Base-by-base conservation (phyloP, 1,140 invertebrate species). In the Aphis gossypii region DNA sequence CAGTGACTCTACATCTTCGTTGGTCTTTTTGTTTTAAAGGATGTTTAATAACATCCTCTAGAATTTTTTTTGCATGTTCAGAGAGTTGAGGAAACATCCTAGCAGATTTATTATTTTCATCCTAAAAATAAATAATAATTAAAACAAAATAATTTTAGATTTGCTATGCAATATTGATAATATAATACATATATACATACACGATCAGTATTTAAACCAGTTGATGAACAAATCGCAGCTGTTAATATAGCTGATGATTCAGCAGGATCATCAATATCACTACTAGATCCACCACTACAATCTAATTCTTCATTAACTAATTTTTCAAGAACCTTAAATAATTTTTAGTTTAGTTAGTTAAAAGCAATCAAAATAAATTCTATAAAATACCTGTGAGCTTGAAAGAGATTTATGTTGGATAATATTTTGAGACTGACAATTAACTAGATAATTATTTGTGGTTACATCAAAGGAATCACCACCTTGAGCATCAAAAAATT, bases 401-500 rank as follows among this genome's bases (percentile, higher is more conserved):
- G 94, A 92, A 46, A 94, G 89, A 82, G 93, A 90, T 82, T 94
- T 94, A 38, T 90, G 93, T 90, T 83, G 88, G 48, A 38, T 60
- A 54, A 60, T 86, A 82, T 87, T 91, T 54, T 51, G 76, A 91
- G 93, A 87, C 38, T 91, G 93, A 84, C 51, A n/a, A 44, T 92
- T 94, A 60, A 68, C 89, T 54, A 94, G 30, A 68, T 76, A 94
- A 68, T 51, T 93, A 76, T 92, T 92, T 60, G 94, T 88, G 35
- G 94, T 94, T 30, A 60, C 94, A 88, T 93, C 92, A 94, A 95
- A 95, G 93, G 95, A 95, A 60, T 96, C 96, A 86, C 97, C 97
- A 94, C 97, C 97, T 95, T 97, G 96, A 6, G 98, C 98, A 96
- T 99, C 98, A 95, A 98, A 99, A 96, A 99, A 99, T 94, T 98